Evolutionary conservation across 2,797 vertebrate genomes (phyloP).

Genomic region (Sandelia bainsii): DNA sequence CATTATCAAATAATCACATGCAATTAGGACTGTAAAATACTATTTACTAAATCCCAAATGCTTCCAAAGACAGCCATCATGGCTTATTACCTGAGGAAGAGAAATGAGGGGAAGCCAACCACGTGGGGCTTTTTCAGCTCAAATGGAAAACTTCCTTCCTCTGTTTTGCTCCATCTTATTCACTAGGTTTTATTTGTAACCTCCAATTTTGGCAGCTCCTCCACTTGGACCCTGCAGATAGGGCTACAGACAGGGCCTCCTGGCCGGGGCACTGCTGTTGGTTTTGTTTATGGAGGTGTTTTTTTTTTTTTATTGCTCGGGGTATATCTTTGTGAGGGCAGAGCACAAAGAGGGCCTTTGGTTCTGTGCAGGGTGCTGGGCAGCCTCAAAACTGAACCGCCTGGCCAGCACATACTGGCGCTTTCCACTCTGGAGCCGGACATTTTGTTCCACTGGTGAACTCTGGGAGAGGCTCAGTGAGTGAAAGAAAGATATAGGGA

Average conservation of each 20-base stretch:
- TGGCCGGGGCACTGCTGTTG: conserved; percentile 49
- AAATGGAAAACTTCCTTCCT: conserved; percentile 71
- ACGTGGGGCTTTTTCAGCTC: conserved; percentile 44
- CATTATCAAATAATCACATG: background rate
- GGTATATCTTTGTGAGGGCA: conserved; percentile 70
- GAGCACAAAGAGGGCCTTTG: conserved; percentile 78
- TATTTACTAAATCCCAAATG: background rate
- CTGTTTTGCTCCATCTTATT: conserved; percentile 53
- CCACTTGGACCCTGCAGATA: conserved; percentile 31
- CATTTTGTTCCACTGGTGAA: conserved; percentile 88
- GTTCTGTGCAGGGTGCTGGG: conserved; percentile 57
- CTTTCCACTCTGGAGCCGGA: conserved; percentile 80
- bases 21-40: background rate
- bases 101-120: conserved; percentile 38
- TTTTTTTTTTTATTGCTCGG: conserved; percentile 41
- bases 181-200: conserved; percentile 60
- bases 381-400: conserved; percentile 57
- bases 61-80: conserved; percentile 1
- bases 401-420: conserved; percentile 73
- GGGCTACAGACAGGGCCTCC: conserved; percentile 22
- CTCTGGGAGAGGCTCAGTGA: conserved; percentile 59
- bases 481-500: conserved; percentile 24
- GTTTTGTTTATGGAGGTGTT: conserved; percentile 56
- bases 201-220: conserved; percentile 50
- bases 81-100: conserved; percentile 21